Base-by-base conservation (phyloP, 64 coral and sea anemone genomes). In the Pachyseris speciosa region DNA sequence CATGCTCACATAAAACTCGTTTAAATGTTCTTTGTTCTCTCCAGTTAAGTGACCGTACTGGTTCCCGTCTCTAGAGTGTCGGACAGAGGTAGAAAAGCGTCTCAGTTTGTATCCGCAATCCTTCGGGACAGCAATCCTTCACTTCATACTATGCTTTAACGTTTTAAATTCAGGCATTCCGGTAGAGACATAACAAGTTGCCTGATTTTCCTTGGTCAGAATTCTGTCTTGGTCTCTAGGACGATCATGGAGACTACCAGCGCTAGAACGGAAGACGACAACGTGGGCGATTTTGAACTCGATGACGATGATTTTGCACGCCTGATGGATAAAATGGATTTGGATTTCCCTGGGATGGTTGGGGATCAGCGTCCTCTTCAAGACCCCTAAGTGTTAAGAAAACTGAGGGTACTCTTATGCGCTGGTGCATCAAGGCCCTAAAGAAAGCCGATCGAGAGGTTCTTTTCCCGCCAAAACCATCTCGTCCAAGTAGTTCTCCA, bases 371-470 rank as follows among this genome's bases (percentile, higher is more conserved):
- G 12, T 19, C 6, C 32, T 61, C 48, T 19, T 61, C 9, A 4
- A 81, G 77, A 53, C 77, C 77, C 5, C 34, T 53, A 13, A 91
- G 79, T 45, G 49, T 67, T 2, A 91, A 16, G 26, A 80, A 83
- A 53, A 61, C 16, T 26, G 75, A 74, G 24, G 43, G 69, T 27
- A 57, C 80, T n/a, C 39, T 91, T 1, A 41, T 84, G 66, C 68
- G 69, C 24, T 91, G 89, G 89, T 91, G 89, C 37, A 58, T 91
- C 22, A 9, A 58, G 5, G 89, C 89, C 7, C 75, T 84, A 1
- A 83, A 83, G 60, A 91, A 84, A 70, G 19, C 67, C 5, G 60
- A 75, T 19, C 42, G 47, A 19, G 43, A 91, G 24, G n/a, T 91
- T 19, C 36, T 55, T 36, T 84, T 91, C 29, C 89, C 89, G 24